These are phyloP conservation scores for Bilobella aurantiaca DNA, from an alignment of 1,140 invertebrate species.

Conservation along the genomic window DNA sequence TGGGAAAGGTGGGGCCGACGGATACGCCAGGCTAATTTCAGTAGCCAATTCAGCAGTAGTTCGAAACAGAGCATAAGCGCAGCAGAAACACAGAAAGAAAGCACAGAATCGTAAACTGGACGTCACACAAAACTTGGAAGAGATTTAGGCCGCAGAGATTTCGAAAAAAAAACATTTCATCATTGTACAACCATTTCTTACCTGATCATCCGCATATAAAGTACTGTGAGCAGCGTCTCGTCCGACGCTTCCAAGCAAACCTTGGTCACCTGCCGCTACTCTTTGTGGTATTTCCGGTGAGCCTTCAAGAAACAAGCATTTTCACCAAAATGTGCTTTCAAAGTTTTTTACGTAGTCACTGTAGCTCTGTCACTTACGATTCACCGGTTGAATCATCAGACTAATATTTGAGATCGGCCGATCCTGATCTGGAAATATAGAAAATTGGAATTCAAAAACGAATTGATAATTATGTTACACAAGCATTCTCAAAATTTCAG, in stretches of 20 bases:
- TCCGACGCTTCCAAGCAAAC: not conserved
- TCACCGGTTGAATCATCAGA: not conserved
- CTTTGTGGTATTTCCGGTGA: not conserved
- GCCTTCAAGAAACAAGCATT: not conserved
- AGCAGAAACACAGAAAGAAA: conserved; percentile 6
- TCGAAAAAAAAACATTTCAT: not conserved
- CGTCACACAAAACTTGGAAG: not conserved
- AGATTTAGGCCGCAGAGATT: too few species aligned
- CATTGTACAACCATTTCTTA: not conserved
- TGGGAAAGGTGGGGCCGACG: conserved; percentile 34
- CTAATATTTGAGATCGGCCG: not conserved
- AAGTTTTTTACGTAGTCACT: not conserved
- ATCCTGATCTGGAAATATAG: not conserved
- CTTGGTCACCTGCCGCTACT: not conserved
- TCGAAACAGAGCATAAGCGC: not conserved
- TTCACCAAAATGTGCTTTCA: not conserved
- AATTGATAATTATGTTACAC: not conserved
- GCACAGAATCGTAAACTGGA: conserved; percentile 31
- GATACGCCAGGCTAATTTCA: conserved; percentile 29
- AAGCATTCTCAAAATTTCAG: not conserved
- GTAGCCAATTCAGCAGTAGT: conserved; percentile 34
- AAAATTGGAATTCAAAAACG: not conserved
- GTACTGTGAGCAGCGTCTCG: conserved; percentile 4
- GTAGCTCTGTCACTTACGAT: not conserved
- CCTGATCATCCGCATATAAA: not conserved